A percentile compares a stretch with the other conserved stretches of the same genome.
phyloP scores from a whole-genome alignment of 2,888 invertebrate genomes.

The Latrodectus elegans region DNA sequence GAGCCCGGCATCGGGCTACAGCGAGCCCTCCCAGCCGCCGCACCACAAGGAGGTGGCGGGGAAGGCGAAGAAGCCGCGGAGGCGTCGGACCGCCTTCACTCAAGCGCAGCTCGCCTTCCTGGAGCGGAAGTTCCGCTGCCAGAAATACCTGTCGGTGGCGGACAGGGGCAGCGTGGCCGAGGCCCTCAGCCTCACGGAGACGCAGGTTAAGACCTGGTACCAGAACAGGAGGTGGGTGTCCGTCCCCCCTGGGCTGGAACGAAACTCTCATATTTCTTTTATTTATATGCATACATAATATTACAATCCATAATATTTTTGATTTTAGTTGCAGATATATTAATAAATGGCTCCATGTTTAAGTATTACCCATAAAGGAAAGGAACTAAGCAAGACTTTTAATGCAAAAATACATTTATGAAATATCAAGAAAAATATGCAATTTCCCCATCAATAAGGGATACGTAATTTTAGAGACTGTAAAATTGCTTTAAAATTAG shows the following conservation, averaged over 20 bases:
- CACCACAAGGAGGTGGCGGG: slow-evolving; percentile 27
- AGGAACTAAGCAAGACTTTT: no score
- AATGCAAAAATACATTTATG: no score
- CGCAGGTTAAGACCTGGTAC: slow-evolving; percentile 97
- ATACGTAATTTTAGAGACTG: no score
- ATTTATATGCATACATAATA: no score
- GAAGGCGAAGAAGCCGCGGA: slow-evolving; percentile 72
- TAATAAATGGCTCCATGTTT: no score
- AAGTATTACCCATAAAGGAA: no score
- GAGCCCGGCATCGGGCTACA: slow-evolving; percentile 14
- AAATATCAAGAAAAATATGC: no score
- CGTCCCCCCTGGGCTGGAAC: background rate
- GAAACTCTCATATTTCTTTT: background rate
- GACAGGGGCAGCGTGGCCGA: slow-evolving; percentile 95
- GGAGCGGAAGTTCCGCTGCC: slow-evolving; percentile 92
- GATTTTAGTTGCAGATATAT: no score
- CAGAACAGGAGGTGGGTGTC: slow-evolving; percentile 86
- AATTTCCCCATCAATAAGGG: no score
- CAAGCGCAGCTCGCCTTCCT: slow-evolving; percentile 94
- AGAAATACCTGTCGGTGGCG: slow-evolving; percentile 94
- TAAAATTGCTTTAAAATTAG: no score
- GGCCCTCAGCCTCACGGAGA: slow-evolving; percentile 90
- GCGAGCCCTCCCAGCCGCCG: slow-evolving; percentile 23
- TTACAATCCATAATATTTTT: no score
- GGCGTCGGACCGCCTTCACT: slow-evolving; percentile 87